Evolutionary conservation across 2,113 vertebrate species (phyloP), one percentile per base, ranked within the genome.

Genomic region (Engraulis encrasicolus): DNA sequence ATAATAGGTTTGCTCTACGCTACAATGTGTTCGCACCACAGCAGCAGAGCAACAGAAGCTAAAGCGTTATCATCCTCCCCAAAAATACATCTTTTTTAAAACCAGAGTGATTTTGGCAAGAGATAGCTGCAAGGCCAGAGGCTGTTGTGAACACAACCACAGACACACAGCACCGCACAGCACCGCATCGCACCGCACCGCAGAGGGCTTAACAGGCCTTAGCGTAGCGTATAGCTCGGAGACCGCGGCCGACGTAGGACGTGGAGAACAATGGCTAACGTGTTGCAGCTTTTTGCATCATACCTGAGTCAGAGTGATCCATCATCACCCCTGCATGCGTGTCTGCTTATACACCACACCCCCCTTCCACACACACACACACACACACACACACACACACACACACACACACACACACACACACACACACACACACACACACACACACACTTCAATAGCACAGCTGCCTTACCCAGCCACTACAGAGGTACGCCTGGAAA

Each of bases 281-380:
- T 79, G 82, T 87, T 86, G 82, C 86, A 82, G 85, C 18, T 27
- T 48, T 85, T 82, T 88, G 86, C 87, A 66, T 87, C 86, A 83
- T 83, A 86, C 87, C 87, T 85, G 86, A 83, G 83, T 86, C 85
- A 84, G 40, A 80, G 50, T 83, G 77, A 31, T 83, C 77, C 27
- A 82, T 85, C 81, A 81, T 49, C 78, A 82, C 45, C 78, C 27
- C 2, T 74, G 66, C 1, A 15, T 74, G 66, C 31, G n/a, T n/a
- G n/a, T n/a, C n/a, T n/a, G n/a, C n/a, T n/a, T n/a, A n/a, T n/a
- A n/a, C n/a, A n/a, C n/a, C n/a, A n/a, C n/a, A n/a, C n/a, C n/a
- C n/a, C n/a, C n/a, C n/a, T n/a, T n/a, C n/a, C 34, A 36, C 66
- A 34, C 66, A 36, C 27, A 9, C 61, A 23, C 66, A 45, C 40